phyloP scores from a whole-genome alignment of 2,113 vertebrate genomes.

The Labrus mixtus region DNA sequence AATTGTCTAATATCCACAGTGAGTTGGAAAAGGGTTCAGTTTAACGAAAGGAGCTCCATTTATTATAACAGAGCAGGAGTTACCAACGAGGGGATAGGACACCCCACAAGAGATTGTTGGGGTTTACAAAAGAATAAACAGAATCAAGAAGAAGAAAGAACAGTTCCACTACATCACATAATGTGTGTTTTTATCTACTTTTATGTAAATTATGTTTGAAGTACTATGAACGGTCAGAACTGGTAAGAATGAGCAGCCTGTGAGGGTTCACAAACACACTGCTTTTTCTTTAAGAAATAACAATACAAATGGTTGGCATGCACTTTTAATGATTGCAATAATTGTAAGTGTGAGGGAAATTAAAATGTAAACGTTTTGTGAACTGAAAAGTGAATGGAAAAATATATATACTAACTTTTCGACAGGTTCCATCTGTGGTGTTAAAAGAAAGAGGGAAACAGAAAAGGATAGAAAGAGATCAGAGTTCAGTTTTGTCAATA shows the following conservation, averaged over 20 bases:
- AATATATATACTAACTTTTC: constrained; percentile 95
- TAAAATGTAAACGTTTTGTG: background rate
- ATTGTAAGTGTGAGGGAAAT: background rate
- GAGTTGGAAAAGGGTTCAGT: background rate
- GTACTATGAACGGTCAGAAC: too few species aligned
- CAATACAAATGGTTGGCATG: too few species aligned
- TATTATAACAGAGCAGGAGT: background rate
- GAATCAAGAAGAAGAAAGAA: too few species aligned
- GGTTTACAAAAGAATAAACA: background rate
- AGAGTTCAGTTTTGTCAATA: constrained; percentile 51
- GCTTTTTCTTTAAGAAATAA: too few species aligned
- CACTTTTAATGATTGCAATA: too few species aligned
- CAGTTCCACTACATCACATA: too few species aligned
- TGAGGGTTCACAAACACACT: too few species aligned
- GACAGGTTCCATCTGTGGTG: constrained; percentile 90
- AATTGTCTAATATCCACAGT: background rate
- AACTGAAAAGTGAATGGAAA: constrained; percentile 12
- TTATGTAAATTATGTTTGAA: too few species aligned
- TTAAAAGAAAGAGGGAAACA: constrained; percentile 58
- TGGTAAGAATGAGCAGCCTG: too few species aligned
- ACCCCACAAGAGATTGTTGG: background rate
- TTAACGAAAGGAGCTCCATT: background rate
- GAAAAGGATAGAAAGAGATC: constrained; percentile 60
- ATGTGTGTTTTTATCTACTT: too few species aligned
- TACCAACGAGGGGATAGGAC: background rate